Conservation (phyloP, 2,797 vertebrate species). For the Gymnoscopelus microlampas region DNA sequence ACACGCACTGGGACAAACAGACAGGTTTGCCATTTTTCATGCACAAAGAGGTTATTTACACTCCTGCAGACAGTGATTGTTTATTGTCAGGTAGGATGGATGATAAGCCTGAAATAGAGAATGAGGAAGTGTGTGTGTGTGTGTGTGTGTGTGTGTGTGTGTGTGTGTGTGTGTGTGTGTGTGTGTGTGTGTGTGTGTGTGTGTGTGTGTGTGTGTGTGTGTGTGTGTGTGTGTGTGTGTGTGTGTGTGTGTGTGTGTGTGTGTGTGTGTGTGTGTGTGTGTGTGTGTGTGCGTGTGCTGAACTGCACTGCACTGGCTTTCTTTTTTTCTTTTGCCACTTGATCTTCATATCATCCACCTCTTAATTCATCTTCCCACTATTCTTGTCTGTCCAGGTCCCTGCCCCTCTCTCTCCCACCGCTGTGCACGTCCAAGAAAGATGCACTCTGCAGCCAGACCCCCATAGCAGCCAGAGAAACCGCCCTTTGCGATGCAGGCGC, state of each 20-base stretch:
- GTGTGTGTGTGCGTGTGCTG: no score
- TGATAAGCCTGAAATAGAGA: constrained; percentile 8
- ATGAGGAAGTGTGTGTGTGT: neutral
- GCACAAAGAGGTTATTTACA: constrained; percentile 52
- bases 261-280: no score
- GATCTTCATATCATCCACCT: neutral
- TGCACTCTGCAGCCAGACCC: constrained; percentile 7
- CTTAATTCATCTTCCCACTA: constrained; percentile 1
- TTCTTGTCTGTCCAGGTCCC: constrained; percentile 49
- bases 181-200: no score
- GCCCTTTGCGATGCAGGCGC: neutral
- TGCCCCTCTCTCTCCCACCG: constrained; percentile 29
- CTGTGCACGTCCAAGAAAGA: constrained; percentile 29
- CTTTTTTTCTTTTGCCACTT: neutral
- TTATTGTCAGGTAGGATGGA: neutral
- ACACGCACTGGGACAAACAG: constrained; percentile 54
- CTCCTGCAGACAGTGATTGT: neutral
- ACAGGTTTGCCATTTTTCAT: constrained; percentile 62
- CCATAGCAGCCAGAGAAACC: constrained; percentile 5
- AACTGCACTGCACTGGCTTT: no score
- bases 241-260: no score
- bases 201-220: no score
- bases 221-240: no score
- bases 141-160: no score
- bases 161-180: no score